Percentiles rank a stretch among this genome's conserved stretches.
Conservation (phyloP, 2,888 invertebrate species). For the Mimas tiliae region DNA sequence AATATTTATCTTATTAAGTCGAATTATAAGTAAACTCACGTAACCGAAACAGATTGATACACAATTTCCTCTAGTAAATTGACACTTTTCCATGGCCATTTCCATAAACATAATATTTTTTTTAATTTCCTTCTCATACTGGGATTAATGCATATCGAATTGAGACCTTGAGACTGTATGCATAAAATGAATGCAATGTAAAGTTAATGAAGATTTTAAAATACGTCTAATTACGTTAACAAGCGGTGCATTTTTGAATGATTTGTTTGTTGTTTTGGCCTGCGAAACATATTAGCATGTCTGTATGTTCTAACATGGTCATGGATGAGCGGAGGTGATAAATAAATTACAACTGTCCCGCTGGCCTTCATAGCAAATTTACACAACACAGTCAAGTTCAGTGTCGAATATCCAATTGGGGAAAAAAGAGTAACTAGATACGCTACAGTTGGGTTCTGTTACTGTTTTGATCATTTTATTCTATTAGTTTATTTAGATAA, state of each 20-base stretch:
- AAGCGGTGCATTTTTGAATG: background rate
- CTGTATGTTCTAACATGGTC: constrained; percentile 40
- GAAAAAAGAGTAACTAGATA: background rate
- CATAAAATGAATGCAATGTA: no score
- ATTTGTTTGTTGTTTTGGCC: background rate
- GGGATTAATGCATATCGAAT: no score
- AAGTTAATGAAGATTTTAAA: no score
- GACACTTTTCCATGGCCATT: no score
- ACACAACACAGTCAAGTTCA: constrained; percentile 43
- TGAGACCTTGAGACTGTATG: no score
- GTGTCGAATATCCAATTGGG: constrained; percentile 28
- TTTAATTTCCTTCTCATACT: no score
- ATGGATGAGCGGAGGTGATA: constrained; percentile 52
- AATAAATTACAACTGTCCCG: constrained; percentile 50
- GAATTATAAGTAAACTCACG: no score
- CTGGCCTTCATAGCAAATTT: constrained; percentile 32
- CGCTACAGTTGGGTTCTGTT: background rate
- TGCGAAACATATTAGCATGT: constrained; percentile 36
- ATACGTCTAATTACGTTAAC: no score
- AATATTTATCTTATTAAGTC: no score
- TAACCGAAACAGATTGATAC: no score
- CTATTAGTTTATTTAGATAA: background rate
- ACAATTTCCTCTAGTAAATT: no score
- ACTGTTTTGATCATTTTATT: background rate
- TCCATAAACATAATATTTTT: no score